Evolutionary conservation across 2,113 vertebrate species (phyloP), one percentile per base, ranked within the genome.

Genomic region (Notarius lentiginosus): DNA sequence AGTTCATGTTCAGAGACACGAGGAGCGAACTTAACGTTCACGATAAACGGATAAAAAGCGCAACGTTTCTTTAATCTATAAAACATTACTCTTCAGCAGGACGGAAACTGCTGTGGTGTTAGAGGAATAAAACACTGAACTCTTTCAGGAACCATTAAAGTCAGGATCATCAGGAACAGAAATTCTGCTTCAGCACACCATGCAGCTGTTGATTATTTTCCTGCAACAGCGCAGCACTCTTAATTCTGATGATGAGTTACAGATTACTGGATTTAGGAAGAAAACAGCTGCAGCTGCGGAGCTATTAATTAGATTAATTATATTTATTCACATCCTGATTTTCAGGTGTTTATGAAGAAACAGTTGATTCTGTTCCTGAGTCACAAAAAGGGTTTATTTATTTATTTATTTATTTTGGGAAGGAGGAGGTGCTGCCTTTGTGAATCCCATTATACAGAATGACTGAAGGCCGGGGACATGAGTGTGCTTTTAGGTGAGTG

Each of bases 361-460:
- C 76, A 9, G 7, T 14, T 27, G 75, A 27, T 53, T 30, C 14
- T 30, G n/a, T 9, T 27, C 51, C n/a, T 30, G n/a, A 55, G 51
- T 17, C 6, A 4, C 53, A 56, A 18, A 56, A 56, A 79, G 53
- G 53, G 30, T 1, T 56, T 79, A 18, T 76, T 76, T 76, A 58
- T 3, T 56, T 79, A 18, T 75, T 76, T 76, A 58, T 3, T 56
- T 79, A 18, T 76, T 76, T 76, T 76, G 49, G 12, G 53, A 20
- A 58, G 8, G 15, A 79, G 76, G 76, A 79, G 58, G n/a, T 79
- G 72, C 41, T 75, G 72, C 20, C 9, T 49, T 49, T 49, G 41
- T 75, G 53, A 79, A 79, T 79, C 53, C 76, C 27, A 79, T 79
- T 79, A 58, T 34, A 79, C 7, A 79, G 53, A 79, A 79, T 79